phyloP scores from a whole-genome alignment of 2,888 invertebrate genomes.

The Zygogramma bicolorata region DNA sequence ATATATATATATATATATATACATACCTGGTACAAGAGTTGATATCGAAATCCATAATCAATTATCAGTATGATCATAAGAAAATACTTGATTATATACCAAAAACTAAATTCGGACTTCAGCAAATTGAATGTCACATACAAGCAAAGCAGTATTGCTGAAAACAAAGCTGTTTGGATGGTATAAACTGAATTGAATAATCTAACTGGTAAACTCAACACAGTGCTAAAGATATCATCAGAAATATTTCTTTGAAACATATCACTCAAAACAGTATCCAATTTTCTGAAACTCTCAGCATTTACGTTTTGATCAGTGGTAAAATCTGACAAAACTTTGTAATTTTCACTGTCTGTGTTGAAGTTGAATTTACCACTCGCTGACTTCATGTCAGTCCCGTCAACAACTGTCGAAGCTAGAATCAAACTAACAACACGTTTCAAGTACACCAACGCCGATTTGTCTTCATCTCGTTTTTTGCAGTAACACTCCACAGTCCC shows the following conservation, averaged over 20 bases:
- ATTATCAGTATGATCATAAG: conserved; percentile 41
- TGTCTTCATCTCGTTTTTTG: conserved; percentile 25
- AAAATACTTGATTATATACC: conserved; percentile 46
- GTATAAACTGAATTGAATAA: conserved; percentile 37
- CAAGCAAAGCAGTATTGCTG: conserved; percentile 31
- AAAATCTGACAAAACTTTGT: conserved; percentile 44
- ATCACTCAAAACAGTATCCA: conserved; percentile 47
- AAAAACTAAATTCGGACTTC: conserved; percentile 43
- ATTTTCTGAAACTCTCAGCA: conserved; percentile 42
- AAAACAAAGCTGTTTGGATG: conserved; percentile 35
- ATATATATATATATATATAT: not conserved
- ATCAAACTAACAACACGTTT: conserved; percentile 45
- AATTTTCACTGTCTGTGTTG: conserved; percentile 34
- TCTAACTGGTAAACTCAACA: conserved; percentile 33
- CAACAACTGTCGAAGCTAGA: conserved; percentile 40
- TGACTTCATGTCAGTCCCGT: conserved; percentile 30
- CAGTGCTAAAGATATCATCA: conserved; percentile 37
- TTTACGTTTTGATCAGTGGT: conserved; percentile 26
- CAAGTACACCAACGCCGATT: conserved; percentile 35
- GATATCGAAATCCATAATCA: conserved; percentile 48
- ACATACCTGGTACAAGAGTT: conserved; percentile 46
- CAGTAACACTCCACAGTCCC: not conserved
- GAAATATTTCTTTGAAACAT: conserved; percentile 37
- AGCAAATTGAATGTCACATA: conserved; percentile 45
- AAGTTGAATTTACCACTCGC: conserved; percentile 43